Percentiles rank a stretch among this genome's conserved stretches.
Evolutionary conservation across 2,888 invertebrate genomes (phyloP).

Genomic region (Euclidia mi): DNA sequence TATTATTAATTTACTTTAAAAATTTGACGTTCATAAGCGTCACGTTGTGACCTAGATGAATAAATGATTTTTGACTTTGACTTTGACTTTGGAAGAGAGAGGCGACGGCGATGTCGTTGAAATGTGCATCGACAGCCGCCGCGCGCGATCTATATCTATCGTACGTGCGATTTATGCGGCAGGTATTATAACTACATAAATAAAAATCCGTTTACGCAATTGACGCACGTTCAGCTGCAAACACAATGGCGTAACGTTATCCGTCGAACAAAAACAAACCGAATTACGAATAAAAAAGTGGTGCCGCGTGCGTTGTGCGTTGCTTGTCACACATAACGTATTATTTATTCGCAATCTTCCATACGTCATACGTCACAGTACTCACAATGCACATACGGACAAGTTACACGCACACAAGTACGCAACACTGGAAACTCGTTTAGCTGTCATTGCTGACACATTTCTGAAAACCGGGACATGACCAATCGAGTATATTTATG

Average conservation of each 20-base stretch:
- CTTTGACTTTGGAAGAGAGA: slow-evolving; percentile 55
- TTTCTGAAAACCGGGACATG: slow-evolving; percentile 58
- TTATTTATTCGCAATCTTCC: slow-evolving; percentile 75
- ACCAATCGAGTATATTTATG: slow-evolving; percentile 60
- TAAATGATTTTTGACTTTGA: too few species aligned
- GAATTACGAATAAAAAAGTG: slow-evolving; percentile 63
- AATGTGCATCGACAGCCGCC: slow-evolving; percentile 28
- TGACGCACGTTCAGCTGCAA: slow-evolving; percentile 57
- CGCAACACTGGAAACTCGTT: slow-evolving; percentile 60
- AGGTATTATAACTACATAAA: slow-evolving; percentile 59
- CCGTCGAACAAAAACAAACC: slow-evolving; percentile 62
- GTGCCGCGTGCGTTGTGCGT: slow-evolving; percentile 53
- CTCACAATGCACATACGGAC: slow-evolving; percentile 61
- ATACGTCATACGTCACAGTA: slow-evolving; percentile 73
- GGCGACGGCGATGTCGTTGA: slow-evolving; percentile 28
- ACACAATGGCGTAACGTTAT: slow-evolving; percentile 63
- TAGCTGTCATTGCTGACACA: slow-evolving; percentile 56
- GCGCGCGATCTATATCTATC: slow-evolving; percentile 33
- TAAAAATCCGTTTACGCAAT: slow-evolving; percentile 69
- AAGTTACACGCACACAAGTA: slow-evolving; percentile 62
- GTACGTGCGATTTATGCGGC: background rate
- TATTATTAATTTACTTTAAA: too few species aligned
- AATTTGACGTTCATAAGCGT: too few species aligned
- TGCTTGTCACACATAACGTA: slow-evolving; percentile 61
- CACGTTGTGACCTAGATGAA: too few species aligned